Evolutionary conservation across 1,140 invertebrate genomes (phyloP), one percentile per base, ranked within the genome.

Genomic region (Daktulosphaira vitifoliae): DNA sequence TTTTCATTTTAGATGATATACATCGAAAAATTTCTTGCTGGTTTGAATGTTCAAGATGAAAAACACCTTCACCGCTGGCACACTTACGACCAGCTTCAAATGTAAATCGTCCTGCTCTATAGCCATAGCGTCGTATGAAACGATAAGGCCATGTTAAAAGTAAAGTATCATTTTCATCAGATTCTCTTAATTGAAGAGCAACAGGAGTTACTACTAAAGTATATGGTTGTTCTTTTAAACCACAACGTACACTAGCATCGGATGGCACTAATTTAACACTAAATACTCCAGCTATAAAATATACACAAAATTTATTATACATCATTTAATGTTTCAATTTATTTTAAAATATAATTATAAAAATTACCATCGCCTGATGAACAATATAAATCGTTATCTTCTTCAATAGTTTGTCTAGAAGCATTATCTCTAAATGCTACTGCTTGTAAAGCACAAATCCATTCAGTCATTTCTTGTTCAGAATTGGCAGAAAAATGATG

Each of bases 71-170:
- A 2, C 90, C 90, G 4, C 88, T 88, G 67, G 84, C 81, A 76
- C 89, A 92, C 74, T 90, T 91, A 67, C 90, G 78, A 4, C 90
- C 90, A n/a, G 89, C 89, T 80, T 92, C 89, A 76, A 93, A 90
- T 18, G 86, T 89, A 72, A 93, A 92, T 72, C 84, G 88, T 38
- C 86, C 86, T 69, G 84, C 81, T 66, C 84, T 82, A 68, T 88
- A 87, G 22, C 90, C 89, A 75, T 92, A 92, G 65, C 86, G 78
- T 59, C 90, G 80, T 67, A 93, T 91, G 71, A 85, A 90, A 68
- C 83, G 81, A 74, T 89, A 92, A 39, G 89, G 89, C 90, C 90
- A 93, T n/a, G 82, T 87, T 67, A 82, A 88, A 62, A 88, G 75
- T 7, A 86, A 72, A 66, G 79, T 78, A 9, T 68, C 38, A 66